Conservation (phyloP, 2,888 invertebrate genomes). For the Galeopsomyia nigrocyanea region DNA sequence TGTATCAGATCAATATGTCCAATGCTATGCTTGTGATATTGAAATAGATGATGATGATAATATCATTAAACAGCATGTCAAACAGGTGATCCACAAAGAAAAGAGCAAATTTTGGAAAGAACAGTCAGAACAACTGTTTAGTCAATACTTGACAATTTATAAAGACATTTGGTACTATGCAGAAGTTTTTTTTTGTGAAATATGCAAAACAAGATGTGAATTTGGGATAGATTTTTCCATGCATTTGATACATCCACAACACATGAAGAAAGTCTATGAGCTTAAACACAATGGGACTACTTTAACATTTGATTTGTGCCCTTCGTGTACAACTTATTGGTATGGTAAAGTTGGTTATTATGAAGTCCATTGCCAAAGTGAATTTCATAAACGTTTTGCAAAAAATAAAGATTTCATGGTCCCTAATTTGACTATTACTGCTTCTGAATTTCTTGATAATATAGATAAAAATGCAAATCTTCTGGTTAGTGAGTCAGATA, state of each 20-base stretch:
- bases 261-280: constrained; percentile 18
- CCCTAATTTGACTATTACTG: constrained; percentile 44
- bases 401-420: constrained; percentile 47
- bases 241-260: constrained; percentile 48
- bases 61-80: neutral
- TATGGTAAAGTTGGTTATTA: constrained; percentile 37
- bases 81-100: neutral
- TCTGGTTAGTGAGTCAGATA: constrained; percentile 49
- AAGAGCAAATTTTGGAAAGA: constrained; percentile 19
- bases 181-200: constrained; percentile 50
- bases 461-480: constrained; percentile 45
- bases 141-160: constrained; percentile 25
- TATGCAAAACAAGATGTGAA: constrained; percentile 44
- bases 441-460: constrained; percentile 42
- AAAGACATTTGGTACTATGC: constrained; percentile 51
- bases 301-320: constrained; percentile 46
- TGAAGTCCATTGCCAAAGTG: constrained; percentile 49
- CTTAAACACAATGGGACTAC: neutral
- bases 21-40: constrained; percentile 33
- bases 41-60: constrained; percentile 10
- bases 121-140: neutral
- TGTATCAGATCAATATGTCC: neutral
- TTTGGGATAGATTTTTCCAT: constrained; percentile 50
- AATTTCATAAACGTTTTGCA: constrained; percentile 52
- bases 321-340: constrained; percentile 54